Percentiles rank a stretch among this genome's conserved stretches.
Evolutionary conservation across 2,113 vertebrate genomes (phyloP).

Genomic region (Crocuta crocuta): DNA sequence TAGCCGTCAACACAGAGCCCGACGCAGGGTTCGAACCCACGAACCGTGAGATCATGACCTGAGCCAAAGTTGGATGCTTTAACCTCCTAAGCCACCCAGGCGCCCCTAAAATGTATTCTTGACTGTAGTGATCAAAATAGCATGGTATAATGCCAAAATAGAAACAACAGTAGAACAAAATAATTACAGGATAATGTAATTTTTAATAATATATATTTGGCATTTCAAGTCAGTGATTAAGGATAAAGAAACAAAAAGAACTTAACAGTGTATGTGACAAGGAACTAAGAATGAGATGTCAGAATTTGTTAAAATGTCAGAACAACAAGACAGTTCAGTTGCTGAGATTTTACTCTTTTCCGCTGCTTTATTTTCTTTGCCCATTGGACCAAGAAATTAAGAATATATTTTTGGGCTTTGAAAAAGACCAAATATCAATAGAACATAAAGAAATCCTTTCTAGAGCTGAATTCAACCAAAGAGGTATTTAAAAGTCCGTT

Average conservation of each 20-base stretch:
- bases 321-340: not conserved
- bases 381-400: conserved; percentile 7
- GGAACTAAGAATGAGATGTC: not conserved
- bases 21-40: too few relatives aligned
- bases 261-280: not conserved
- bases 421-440: not conserved
- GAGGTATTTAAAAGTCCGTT: not conserved
- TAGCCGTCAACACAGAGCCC: too few relatives aligned
- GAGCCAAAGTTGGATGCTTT: too few relatives aligned
- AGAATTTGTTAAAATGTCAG: not conserved
- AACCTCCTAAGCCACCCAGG: too few relatives aligned
- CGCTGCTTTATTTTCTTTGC: not conserved
- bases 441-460: not conserved
- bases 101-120: not conserved
- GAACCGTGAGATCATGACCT: too few relatives aligned
- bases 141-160: not conserved
- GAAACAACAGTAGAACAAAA: not conserved
- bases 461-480: not conserved
- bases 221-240: not conserved
- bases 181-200: not conserved
- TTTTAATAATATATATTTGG: not conserved
- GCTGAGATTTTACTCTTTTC: not conserved
- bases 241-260: not conserved
- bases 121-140: not conserved
- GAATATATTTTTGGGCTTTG: not conserved